These are phyloP conservation scores for Coluber constrictor DNA, from an alignment of 2,797 vertebrate species.

Conservation along the genomic window DNA sequence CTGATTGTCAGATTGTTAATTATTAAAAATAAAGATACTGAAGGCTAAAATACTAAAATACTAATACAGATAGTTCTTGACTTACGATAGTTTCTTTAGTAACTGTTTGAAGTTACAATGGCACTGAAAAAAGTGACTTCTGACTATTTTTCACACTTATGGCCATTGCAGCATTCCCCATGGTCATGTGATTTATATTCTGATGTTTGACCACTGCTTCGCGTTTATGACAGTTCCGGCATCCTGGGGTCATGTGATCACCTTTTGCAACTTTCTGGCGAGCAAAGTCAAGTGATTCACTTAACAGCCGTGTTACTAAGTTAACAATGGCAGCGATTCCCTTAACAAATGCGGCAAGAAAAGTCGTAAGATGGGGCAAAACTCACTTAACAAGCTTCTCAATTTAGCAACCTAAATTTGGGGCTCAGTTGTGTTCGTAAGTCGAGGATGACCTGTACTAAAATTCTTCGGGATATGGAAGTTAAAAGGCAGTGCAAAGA, in stretches of 20 bases:
- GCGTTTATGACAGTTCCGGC: no score
- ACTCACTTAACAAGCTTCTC: no score
- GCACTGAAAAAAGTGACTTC: neutral
- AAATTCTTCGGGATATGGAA: neutral
- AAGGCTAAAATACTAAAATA: neutral
- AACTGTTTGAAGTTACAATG: rapidly evolving
- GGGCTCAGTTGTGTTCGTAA: no score
- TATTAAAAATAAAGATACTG: neutral
- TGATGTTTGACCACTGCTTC: no score
- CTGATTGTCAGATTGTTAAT: neutral
- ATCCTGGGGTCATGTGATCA: no score
- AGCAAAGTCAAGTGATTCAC: neutral
- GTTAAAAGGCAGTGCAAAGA: neutral
- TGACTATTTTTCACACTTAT: neutral
- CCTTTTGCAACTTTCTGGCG: neutral
- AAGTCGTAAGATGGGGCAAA: no score
- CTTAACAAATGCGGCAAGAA: no score
- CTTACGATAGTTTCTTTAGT: neutral
- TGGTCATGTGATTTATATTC: neutral
- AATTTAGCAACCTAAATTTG: no score
- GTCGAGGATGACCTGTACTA: neutral
- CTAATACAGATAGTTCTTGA: neutral
- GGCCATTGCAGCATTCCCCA: neutral
- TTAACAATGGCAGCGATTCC: neutral
- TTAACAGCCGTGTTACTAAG: neutral